Conservation (phyloP, 2,113 vertebrate species). For the Cochlearius cochlearius region DNA sequence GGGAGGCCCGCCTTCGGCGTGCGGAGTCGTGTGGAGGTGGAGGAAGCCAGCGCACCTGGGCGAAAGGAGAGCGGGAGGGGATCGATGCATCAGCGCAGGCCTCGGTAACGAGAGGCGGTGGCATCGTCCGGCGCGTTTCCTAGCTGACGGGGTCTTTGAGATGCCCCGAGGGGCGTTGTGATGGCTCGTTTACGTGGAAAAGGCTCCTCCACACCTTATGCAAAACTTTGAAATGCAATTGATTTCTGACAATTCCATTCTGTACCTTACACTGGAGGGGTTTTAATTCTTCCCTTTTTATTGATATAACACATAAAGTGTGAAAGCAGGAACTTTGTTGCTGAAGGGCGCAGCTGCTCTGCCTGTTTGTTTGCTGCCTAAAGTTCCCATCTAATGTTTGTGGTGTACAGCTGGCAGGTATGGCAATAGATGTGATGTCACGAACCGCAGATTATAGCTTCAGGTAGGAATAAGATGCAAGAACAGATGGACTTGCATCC, state of each 20-base stretch:
- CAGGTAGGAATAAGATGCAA: constrained; percentile 13
- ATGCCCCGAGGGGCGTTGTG: background rate
- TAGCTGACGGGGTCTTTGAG: constrained; percentile 4
- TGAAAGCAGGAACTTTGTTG: background rate
- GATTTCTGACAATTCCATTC: background rate
- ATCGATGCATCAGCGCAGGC: background rate
- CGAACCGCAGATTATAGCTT: constrained; percentile 3
- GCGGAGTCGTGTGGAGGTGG: background rate
- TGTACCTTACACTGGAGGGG: constrained; percentile 4
- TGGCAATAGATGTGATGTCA: background rate
- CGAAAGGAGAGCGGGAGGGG: background rate
- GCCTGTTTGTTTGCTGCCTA: background rate
- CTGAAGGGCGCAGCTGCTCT: background rate
- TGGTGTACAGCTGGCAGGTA: background rate
- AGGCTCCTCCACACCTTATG: background rate
- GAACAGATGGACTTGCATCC: constrained; percentile 26
- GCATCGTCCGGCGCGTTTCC: background rate
- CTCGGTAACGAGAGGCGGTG: background rate
- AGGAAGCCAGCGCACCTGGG: background rate
- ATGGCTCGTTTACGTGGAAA: constrained; percentile 39
- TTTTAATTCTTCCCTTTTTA: constrained; percentile 56
- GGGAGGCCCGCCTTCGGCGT: rapidly evolving
- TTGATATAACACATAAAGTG: background rate
- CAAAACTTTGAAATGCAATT: constrained; percentile 21
- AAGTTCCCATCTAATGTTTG: background rate